Base-by-base conservation (phyloP, 1,140 invertebrate species). In the Ctenoplectra terminalis region DNA sequence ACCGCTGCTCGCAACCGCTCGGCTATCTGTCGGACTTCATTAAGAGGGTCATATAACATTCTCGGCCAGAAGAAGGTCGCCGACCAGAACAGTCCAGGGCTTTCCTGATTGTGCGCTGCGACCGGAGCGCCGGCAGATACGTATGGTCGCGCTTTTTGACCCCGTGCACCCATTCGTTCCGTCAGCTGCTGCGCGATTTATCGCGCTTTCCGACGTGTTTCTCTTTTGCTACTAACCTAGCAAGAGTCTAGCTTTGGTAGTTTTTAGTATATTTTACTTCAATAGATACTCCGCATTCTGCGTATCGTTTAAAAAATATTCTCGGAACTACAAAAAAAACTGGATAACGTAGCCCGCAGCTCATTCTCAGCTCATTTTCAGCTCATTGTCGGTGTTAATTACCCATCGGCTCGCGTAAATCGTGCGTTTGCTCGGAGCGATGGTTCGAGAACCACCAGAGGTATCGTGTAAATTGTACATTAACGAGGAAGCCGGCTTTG, bases 31-130 rank as follows among this genome's bases (percentile, higher is more conserved):
- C 85, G 52, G 75, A 82, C 85, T 87, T 87, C 85, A 86, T 87
- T 87, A 87, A 86, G 84, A 83, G 75, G 81, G 77, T 87, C 85
- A 72, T 87, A 86, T 87, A 87, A 70, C 85, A 87, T 67, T 75
- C 83, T 2, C 66, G 48, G 23, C 34, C 56, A 60, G 73, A 50
- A 60, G 80, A 79, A 83, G 85, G 70, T 86, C 69, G 75, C 50
- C 50, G n/a, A 9, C 46, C 20, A 17, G 63, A 29, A 52, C 74
- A 26, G 61, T 54, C 20, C 71, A 2, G 46, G 9, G 72, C 71
- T 75, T 81, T 63, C 52, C 61, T 81, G 61, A 81, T 81, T 75
- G 52, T 60, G 43, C 34, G 1, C 26, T n/a, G 37, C 7, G 60
- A 67, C 37, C 26, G 26, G 37, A 26, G 26, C 17, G 31, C 26